phyloP scores from a whole-genome alignment of 2,113 vertebrate genomes.

The Nymphicus hollandicus region DNA sequence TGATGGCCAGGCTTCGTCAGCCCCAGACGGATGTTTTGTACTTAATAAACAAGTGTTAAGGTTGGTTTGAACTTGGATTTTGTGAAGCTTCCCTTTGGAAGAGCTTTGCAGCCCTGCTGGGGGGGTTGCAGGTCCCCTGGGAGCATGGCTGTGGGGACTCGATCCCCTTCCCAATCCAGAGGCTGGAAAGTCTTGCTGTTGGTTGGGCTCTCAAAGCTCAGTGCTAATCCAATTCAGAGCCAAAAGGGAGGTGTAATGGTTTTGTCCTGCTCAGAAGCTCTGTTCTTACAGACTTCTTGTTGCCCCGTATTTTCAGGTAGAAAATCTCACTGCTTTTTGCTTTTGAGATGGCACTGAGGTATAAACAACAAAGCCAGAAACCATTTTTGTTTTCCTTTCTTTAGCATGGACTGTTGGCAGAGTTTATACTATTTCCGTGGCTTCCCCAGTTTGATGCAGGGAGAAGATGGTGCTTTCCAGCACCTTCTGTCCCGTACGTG shows the following conservation, averaged over 20 bases:
- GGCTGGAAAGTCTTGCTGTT: background rate
- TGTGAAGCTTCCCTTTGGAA: background rate
- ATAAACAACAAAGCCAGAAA: background rate
- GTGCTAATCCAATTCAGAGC: background rate
- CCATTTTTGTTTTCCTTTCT: background rate
- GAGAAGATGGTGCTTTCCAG: slow-evolving; percentile 24
- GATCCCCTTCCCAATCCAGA: background rate
- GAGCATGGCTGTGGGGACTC: background rate
- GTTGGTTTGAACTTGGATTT: background rate
- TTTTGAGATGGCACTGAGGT: background rate
- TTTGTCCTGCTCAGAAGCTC: background rate
- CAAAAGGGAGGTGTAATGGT: background rate
- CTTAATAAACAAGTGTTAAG: background rate
- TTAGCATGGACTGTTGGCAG: background rate
- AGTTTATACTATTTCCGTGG: background rate
- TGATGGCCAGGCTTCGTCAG: background rate
- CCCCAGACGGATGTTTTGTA: background rate
- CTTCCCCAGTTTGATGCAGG: background rate
- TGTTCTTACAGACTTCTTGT: background rate
- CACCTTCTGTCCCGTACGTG: background rate
- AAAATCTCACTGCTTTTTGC: background rate
- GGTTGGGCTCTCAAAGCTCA: background rate
- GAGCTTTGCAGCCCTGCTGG: background rate
- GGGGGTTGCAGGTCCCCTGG: background rate
- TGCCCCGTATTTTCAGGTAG: background rate